Evolutionary conservation across 2,113 vertebrate species (phyloP).

Genomic region (Oenanthe oenanthe): DNA sequence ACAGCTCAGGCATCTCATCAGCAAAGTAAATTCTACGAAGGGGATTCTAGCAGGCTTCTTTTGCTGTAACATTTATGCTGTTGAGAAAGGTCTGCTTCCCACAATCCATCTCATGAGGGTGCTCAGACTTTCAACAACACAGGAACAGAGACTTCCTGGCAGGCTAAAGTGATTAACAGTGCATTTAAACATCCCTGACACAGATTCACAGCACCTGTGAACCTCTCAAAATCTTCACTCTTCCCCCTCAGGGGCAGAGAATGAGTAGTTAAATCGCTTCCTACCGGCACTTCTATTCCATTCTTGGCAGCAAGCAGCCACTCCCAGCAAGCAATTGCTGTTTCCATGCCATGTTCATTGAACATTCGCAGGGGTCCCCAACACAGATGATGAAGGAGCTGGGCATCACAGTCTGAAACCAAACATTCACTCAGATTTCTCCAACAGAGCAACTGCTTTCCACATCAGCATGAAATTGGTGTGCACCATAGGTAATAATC

Average conservation of each 20-base stretch:
- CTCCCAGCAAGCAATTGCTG: slow-evolving; percentile 96
- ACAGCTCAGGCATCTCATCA: background rate
- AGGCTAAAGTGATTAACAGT: background rate
- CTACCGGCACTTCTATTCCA: slow-evolving; percentile 92
- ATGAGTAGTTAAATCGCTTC: background rate
- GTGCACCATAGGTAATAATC: background rate
- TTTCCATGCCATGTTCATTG: slow-evolving; percentile 93
- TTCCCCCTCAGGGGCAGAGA: background rate
- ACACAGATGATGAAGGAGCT: slow-evolving; percentile 93
- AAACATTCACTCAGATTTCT: slow-evolving; percentile 34
- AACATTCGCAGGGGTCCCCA: slow-evolving; percentile 97
- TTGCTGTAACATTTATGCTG: background rate
- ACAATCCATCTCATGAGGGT: background rate
- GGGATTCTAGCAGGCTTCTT: background rate
- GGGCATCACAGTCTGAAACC: slow-evolving; percentile 87
- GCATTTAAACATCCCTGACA: background rate
- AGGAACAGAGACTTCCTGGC: background rate
- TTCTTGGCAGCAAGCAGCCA: slow-evolving; percentile 95
- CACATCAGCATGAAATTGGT: background rate
- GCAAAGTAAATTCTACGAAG: background rate
- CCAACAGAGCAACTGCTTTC: background rate
- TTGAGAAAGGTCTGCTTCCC: background rate
- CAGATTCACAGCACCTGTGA: background rate
- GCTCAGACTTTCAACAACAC: background rate
- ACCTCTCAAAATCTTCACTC: background rate